Evolutionary conservation across 2,888 invertebrate species (phyloP).

Genomic region (Tolmerus cingulatus): DNA sequence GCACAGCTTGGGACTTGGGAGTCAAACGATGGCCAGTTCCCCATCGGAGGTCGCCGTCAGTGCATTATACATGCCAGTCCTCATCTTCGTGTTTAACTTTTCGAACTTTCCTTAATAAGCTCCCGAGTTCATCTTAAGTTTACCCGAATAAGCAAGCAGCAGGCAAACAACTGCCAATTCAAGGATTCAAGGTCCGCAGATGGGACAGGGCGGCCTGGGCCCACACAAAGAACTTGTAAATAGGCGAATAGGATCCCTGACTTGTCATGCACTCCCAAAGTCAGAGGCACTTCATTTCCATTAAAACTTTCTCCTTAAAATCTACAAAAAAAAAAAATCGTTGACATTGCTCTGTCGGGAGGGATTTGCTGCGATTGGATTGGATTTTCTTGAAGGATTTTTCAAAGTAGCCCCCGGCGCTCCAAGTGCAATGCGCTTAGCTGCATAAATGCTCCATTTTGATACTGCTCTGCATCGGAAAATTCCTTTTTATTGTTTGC

Average conservation of each 20-base stretch:
- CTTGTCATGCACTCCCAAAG: neutral
- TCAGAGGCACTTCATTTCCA: conserved; percentile 13
- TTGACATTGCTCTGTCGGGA: neutral
- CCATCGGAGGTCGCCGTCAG: neutral
- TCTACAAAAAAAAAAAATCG: neutral
- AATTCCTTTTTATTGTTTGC: neutral
- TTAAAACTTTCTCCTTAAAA: conserved; percentile 11
- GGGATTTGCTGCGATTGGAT: neutral
- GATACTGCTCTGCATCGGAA: neutral
- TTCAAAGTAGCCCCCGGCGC: neutral
- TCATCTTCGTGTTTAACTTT: neutral
- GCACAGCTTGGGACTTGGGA: neutral
- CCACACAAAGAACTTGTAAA: conserved; percentile 3
- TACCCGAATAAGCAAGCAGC: neutral
- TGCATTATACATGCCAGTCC: neutral
- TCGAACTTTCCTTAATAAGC: conserved; percentile 5
- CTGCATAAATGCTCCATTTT: neutral
- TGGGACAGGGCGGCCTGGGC: neutral
- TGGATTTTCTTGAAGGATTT: conserved; percentile 2
- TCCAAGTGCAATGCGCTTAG: neutral
- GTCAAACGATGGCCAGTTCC: neutral
- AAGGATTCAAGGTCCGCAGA: neutral
- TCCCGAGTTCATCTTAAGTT: neutral
- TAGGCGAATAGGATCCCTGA: neutral
- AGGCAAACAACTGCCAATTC: neutral